Base-by-base conservation (phyloP, 2,113 vertebrate genomes). In the Psammodynastes pulverulentus region DNA sequence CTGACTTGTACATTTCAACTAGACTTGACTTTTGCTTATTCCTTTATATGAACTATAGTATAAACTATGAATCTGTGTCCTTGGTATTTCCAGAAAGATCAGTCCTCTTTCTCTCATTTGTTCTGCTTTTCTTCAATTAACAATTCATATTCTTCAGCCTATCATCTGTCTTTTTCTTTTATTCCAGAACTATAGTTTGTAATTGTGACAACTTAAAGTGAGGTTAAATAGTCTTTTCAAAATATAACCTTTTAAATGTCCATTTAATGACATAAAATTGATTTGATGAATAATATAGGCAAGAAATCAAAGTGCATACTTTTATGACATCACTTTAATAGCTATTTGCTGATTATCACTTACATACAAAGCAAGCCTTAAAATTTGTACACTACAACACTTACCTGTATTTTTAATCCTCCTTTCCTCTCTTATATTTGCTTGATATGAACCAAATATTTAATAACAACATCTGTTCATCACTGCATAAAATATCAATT, bases 391-490 rank as follows among this genome's bases (percentile, higher is more conserved):
- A 67, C 9, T 87, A n/a, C 62, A 46, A 67, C 34, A 67, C 45
- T 43, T 52, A 49, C 39, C 46, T 84, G 5, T 7, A 17, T 84
- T 84, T 86, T 91, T 39, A 87, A 45, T 39, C 86, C 53, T 19
- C 15, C 23, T 24, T 39, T 91, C 84, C 26, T 48, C 9, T 48
- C 29, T 54, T 89, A 49, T 84, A 45, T 34, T 54, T 89, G 87
- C 43, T 46, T 91, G 19, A 85, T 84, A 53, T 56, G 72, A 92
- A 92, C 51, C 34, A 92, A 92, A 92, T 58, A 85, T 89, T 92
- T 92, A 84, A 92, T 84, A 92, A 89, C 91, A 89, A 89, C 84
- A 58, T 89, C 43, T 92, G 91, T 92, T 92, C 72, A 34, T 45
- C 26, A 79, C 48, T 86, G 45, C 43, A 49, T 79, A 89, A 56